A percentile compares a stretch with the other conserved stretches of the same genome.
phyloP scores from a whole-genome alignment of 2,888 invertebrate genomes.

The Eupithecia subfuscata region DNA sequence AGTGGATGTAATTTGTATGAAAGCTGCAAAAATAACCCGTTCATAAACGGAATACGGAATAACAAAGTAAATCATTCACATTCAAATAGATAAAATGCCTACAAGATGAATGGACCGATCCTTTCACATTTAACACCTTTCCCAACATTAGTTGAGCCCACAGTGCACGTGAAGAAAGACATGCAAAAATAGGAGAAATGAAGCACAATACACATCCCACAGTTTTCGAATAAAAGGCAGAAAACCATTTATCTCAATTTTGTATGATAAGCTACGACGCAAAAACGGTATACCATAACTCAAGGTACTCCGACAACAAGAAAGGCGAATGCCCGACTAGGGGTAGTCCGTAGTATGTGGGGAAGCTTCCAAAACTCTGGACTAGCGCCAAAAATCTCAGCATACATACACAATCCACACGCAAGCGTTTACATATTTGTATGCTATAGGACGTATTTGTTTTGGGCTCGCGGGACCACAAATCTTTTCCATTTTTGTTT shows the following conservation, averaged over 20 bases:
- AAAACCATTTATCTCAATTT: constrained; percentile 47
- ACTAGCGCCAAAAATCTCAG: constrained; percentile 66
- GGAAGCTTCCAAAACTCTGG: constrained; percentile 63
- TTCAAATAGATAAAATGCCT: neutral
- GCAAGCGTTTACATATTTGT: constrained; percentile 47
- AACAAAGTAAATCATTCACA: neutral
- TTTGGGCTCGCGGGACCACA: constrained; percentile 58
- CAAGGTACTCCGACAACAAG: constrained; percentile 65
- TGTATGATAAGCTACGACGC: constrained; percentile 46
- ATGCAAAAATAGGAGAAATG: constrained; percentile 19
- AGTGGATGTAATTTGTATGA: neutral
- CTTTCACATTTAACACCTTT: neutral
- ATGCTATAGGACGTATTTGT: constrained; percentile 57
- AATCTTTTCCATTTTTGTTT: constrained; percentile 58
- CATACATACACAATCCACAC: constrained; percentile 49
- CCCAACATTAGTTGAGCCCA: neutral
- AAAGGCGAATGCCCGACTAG: constrained; percentile 63
- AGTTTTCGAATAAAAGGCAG: constrained; percentile 38
- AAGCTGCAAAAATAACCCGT: neutral
- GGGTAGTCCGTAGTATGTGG: constrained; percentile 54
- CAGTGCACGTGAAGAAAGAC: constrained; percentile 7
- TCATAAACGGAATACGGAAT: neutral
- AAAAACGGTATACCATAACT: constrained; percentile 61
- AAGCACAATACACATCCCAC: constrained; percentile 23
- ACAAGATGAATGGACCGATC: neutral